Evolutionary conservation across 2,113 vertebrate species (phyloP), one percentile per base, ranked within the genome.

Genomic region (Oriolus oriolus): DNA sequence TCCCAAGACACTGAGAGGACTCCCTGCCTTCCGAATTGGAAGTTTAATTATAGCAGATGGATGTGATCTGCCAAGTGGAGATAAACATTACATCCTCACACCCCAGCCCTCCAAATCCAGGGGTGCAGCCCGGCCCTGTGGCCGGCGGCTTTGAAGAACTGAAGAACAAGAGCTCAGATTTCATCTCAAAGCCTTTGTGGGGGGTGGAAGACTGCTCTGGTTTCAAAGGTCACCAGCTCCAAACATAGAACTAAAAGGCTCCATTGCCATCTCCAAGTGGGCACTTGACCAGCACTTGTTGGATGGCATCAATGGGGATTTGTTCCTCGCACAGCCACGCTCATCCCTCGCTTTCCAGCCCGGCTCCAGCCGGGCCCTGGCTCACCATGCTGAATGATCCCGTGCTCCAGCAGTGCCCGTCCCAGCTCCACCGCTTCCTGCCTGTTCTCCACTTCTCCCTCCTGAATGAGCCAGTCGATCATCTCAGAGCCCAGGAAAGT

Each of bases 351-450:
- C 71, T 56, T 19, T 13, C 71, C 79, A 28, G 1, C 59, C 76
- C 2, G 0, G 56, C 71, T 64, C 68, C 44, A 33, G 59, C 61
- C 13, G 0, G 60, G 14, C 20, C 41, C 33, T 28, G 7, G 3
- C 95, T 76, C 95, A 99, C 98, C 98, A 0, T 99, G 99, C 87
- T 99, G 98, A 87, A 99, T 98, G 94, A 99, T 98, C 47, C 98
- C 98, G 7, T 99, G 97, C 92, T 99, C 98, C 85, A 98, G 97
- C 88, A 99, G 96, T 0, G 97, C 97, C 17, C 95, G 97, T 59
- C 98, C 98, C 87, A 99, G 92, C 80, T 98, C 98, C 84, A 98
- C 95, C 0, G 98, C 99, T 19, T 97, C 98, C 59, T 98, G 90
- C 41, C 98, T 95, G 96, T 96, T 98, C 45, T 98, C 97, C 4